A percentile compares a stretch with the other conserved stretches of the same genome.
These are phyloP conservation scores for Drosophila trichaetosa DNA, from an alignment of 2,888 invertebrate species.

Conservation along the genomic window DNA sequence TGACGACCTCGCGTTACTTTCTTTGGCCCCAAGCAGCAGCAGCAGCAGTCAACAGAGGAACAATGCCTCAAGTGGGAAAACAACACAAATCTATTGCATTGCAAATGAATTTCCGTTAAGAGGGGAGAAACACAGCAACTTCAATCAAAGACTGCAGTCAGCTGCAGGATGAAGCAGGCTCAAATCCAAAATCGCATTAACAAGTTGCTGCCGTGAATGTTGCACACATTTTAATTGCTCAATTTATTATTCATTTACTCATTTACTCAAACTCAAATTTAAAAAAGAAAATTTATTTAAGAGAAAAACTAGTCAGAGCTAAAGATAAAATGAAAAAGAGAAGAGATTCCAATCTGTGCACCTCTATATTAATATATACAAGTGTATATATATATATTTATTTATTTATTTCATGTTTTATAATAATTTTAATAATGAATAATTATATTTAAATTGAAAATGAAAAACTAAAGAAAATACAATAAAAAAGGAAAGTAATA, in stretches of 20 bases:
- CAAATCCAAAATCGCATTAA: conserved; percentile 7
- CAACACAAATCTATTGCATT: conserved; percentile 46
- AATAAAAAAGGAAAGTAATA: not conserved
- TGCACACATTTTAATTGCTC: conserved; percentile 15
- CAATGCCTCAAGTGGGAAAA: conserved; percentile 33
- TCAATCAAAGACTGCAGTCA: not conserved
- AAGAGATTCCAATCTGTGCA: not conserved
- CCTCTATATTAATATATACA: not conserved
- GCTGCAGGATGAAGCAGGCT: conserved; percentile 47
- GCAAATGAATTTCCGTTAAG: conserved; percentile 55
- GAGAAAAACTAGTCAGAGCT: not conserved
- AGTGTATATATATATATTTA: not conserved
- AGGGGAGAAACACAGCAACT: conserved; percentile 1
- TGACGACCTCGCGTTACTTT: conserved; percentile 64
- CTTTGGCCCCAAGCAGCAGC: conserved; percentile 45
- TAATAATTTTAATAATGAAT: not conserved
- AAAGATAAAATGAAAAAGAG: not conserved
- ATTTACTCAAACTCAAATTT: not conserved
- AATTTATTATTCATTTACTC: not conserved
- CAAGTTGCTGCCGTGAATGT: conserved; percentile 1
- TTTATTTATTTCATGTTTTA: too few relatives aligned
- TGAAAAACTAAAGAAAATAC: too few relatives aligned
- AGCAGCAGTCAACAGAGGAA: conserved; percentile 15
- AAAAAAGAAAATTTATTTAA: not conserved
- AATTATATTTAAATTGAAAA: too few relatives aligned